Evolutionary conservation across 2,888 invertebrate genomes (phyloP).

Genomic region (Dolomedes plantarius): DNA sequence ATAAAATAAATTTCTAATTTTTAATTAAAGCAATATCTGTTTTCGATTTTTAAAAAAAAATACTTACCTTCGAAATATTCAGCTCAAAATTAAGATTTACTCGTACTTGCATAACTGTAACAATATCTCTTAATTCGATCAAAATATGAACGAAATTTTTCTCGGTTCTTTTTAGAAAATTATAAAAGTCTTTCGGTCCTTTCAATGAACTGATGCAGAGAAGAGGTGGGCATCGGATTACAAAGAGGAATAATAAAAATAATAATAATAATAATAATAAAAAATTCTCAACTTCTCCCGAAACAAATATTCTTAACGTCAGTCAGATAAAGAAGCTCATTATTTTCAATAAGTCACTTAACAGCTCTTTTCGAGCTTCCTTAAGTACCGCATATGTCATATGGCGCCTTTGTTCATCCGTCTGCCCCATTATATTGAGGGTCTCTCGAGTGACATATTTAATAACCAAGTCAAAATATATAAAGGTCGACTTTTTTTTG

Average conservation of each 20-base stretch:
- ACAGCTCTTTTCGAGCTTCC: constrained; percentile 5
- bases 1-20: too few species aligned
- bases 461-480: neutral
- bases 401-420: constrained; percentile 8
- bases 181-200: too few species aligned
- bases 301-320: constrained; percentile 6
- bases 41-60: too few species aligned
- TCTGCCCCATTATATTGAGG: neutral
- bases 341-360: constrained; percentile 18
- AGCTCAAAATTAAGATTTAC: too few species aligned
- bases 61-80: too few species aligned
- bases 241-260: neutral
- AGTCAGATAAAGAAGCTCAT: constrained; percentile 16
- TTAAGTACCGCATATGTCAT: constrained; percentile 16
- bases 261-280: too few species aligned
- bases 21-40: too few species aligned
- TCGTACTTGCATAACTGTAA: too few species aligned
- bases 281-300: neutral
- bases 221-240: neutral
- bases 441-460: neutral
- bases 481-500: neutral
- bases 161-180: too few species aligned
- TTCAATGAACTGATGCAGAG: too few species aligned
- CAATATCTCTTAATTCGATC: too few species aligned
- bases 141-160: too few species aligned